Base-by-base conservation (phyloP, 2,888 invertebrate species). In the Exephanes ischioxanthus region DNA sequence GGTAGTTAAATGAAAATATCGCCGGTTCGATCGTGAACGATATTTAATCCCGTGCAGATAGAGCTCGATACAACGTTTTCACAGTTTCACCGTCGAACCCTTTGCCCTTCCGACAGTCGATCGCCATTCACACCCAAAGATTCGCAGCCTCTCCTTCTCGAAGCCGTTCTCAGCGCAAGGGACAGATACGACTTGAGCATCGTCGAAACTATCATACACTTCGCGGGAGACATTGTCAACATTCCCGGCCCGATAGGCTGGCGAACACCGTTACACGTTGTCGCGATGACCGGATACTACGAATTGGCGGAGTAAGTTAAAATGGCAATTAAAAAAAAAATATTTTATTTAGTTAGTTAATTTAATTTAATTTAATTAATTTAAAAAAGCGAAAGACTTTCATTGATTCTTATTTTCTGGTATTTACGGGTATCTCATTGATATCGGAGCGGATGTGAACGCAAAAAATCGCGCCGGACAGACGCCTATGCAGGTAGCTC, bases 211-310 rank as follows among this genome's bases (percentile, higher is more conserved):
- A 80, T 86, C 68, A 26, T 83, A 16, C 77, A 78, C 1, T 73
- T 73, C 33, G 68, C 53, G 9, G 86, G 85, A 26, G 80, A 83
- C 45, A 72, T 86, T 22, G 73, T 88, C 19, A 87, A 88, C 55
- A 26, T 78, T 19, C 55, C 73, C n/a, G 88, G 87, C 76, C 83
- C 85, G 19, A 86, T 88, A 19, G 85, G 73, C 22, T 51, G 75
- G 72, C 83, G 85, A 78, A 88, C 87, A 6, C 88, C 87, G 26
- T 70, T 88, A 33, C 88, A 88, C 67, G 61, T 86, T 16, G 87
- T 83, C 33, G 88, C 86, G 45, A 78, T 88, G 58, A 87, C 86
- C 26, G 88, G 88, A 41, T 79, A 72, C 53, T 78, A 53, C 26
- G 80, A 80, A 14, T 55, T 88, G 37, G 88, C 87, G 1, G 82